These are phyloP conservation scores for Pomatostomus ruficeps DNA, from an alignment of 2,113 vertebrate genomes.

Conservation along the genomic window DNA sequence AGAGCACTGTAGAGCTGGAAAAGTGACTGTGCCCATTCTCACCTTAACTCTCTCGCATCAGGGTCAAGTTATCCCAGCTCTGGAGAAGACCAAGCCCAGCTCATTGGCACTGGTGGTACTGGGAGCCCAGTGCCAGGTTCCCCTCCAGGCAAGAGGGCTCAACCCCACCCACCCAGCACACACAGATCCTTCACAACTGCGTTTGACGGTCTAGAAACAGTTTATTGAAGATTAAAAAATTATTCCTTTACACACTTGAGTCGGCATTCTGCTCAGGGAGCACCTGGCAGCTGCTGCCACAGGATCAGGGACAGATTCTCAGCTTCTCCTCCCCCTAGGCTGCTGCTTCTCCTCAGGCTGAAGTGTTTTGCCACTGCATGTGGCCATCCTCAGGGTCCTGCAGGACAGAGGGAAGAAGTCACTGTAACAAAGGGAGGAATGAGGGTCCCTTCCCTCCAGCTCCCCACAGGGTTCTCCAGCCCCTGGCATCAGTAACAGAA, in stretches of 20 bases:
- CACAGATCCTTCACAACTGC: neutral
- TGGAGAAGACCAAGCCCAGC: neutral
- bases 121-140: neutral
- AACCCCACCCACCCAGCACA: accelerated
- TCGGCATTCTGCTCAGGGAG: neutral
- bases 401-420: neutral
- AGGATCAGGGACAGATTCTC: neutral
- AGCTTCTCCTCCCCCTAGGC: neutral
- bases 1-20: too few relatives aligned
- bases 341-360: neutral
- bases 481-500: neutral
- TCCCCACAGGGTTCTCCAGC: neutral
- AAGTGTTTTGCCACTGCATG: accelerated
- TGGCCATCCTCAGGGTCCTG: neutral
- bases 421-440: too few relatives aligned
- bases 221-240: constrained; percentile 1
- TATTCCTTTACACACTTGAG: neutral
- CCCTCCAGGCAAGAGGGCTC: neutral
- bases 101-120: accelerated
- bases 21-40: accelerated
- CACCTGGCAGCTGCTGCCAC: neutral
- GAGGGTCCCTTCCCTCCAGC: neutral
- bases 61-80: neutral
- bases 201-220: neutral
- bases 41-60: too few relatives aligned